These are phyloP conservation scores for Ancistrus triradiatus DNA, from an alignment of 2,113 vertebrate genomes.

Conservation along the genomic window DNA sequence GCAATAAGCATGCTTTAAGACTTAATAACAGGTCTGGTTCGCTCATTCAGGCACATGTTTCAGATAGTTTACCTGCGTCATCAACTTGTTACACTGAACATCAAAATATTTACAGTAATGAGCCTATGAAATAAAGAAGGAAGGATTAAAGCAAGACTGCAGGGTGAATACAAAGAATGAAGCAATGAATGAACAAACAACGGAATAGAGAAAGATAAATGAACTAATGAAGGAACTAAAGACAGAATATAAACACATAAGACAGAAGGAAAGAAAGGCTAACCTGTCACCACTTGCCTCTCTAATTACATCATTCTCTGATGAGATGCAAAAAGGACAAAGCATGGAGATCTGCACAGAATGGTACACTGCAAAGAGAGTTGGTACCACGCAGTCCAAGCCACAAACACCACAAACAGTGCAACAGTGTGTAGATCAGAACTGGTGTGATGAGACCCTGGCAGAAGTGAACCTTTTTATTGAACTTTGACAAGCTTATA, in stretches of 20 bases:
- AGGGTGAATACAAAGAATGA: too few species aligned
- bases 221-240: neutral
- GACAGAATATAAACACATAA: neutral
- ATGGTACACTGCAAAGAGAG: neutral
- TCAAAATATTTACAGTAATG: neutral
- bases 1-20: too few species aligned
- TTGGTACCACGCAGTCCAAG: too few species aligned
- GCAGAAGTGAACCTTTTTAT: neutral
- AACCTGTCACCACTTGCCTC: neutral
- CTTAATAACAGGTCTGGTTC: too few species aligned
- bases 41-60: neutral
- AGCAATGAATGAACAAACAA: too few species aligned
- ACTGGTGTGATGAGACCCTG: neutral
- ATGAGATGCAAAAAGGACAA: conserved; percentile 1
- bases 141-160: too few species aligned
- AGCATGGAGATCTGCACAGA: neutral
- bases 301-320: conserved; percentile 9
- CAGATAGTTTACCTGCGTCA: neutral
- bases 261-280: neutral
- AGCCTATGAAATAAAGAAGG: neutral
- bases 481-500: neutral
- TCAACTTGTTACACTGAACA: neutral
- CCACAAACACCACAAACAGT: neutral
- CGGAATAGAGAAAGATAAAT: too few species aligned
- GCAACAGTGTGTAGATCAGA: neutral